These are phyloP conservation scores for Indri indri DNA, from an alignment of 2,113 vertebrate species.

Conservation along the genomic window DNA sequence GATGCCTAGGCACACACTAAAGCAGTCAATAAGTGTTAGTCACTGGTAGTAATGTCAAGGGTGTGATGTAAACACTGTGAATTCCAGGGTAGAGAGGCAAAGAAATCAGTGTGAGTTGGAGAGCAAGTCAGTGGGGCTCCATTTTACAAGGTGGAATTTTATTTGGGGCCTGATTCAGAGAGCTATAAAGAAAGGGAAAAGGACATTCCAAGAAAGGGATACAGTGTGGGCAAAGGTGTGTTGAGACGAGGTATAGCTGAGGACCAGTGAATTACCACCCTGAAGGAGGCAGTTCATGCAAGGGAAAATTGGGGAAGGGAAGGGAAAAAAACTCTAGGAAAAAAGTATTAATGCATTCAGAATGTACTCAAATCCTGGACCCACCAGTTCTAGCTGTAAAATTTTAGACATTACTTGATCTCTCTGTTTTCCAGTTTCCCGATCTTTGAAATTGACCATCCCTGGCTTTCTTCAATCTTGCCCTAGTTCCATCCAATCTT, in stretches of 20 bases:
- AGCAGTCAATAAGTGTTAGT: not conserved
- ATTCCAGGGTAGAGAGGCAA: not conserved
- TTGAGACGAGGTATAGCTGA: not conserved
- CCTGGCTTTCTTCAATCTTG: not conserved
- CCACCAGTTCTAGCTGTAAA: not conserved
- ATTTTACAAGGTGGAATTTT: not conserved
- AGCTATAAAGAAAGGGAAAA: not conserved
- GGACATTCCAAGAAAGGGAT: not conserved
- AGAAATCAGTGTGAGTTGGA: no score
- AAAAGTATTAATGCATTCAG: not conserved
- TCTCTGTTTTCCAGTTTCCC: constrained; percentile 10
- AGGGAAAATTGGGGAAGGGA: not conserved
- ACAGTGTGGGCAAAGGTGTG: not conserved
- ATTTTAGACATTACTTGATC: constrained; percentile 16
- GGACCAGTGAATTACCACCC: not conserved
- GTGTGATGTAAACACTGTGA: constrained; percentile 1
- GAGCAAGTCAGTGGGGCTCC: not conserved
- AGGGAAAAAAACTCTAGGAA: not conserved
- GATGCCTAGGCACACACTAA: not conserved
- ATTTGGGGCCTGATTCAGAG: not conserved
- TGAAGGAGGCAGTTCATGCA: constrained; percentile 13
- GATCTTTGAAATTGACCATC: not conserved
- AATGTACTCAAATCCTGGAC: not conserved
- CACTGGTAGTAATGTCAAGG: not conserved
- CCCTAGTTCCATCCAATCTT: not conserved